Evolutionary conservation across 2,797 vertebrate genomes (phyloP), one percentile per base, ranked within the genome.

Genomic region (Nothura maculosa): DNA sequence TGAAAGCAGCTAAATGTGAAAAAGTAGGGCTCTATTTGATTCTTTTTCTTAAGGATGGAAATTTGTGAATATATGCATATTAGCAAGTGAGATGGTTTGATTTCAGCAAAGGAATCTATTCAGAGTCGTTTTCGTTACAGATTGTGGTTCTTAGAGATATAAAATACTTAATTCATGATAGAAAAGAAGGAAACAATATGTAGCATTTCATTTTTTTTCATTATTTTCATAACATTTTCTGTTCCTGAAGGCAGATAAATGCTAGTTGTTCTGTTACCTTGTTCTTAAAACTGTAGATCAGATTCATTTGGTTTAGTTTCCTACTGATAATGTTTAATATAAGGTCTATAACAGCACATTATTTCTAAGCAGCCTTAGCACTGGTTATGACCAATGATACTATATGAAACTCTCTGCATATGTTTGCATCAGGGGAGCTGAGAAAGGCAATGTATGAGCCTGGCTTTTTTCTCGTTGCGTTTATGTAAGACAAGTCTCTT

Each of bases 211-310:
- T 45, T 45, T 45, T 42, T 78, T 30, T 8, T 40, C 34, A 79
- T 63, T 68, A 61, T 90, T 42, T 92, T 83, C 67, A 67, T 79
- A 78, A 92, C 40, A 91, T 19, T 58, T 86, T 34, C 8, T 86
- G 5, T 88, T 96, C 69, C 79, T 73, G 40, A 55, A 55, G 69
- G 77, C 45, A 81, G 74, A 87, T 91, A 82, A 66, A 82, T 90
- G 67, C 18, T 85, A 66, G 63, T 77, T 91, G 32, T 36, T 87
- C 12, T 64, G 4, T 91, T 92, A 94, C 85, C 43, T 50, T 40
- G 20, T 57, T 93, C 64, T 69, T 90, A 74, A 88, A 83, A 75
- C 58, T 72, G 20, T 60, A 27, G 81, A 81, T 83, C 27, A 78
- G 5, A 86, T 93, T 90, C 0, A 38, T 79, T 89, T 92, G 40